Evolutionary conservation across 2,888 invertebrate genomes (phyloP), one percentile per base, ranked within the genome.

Genomic region (Podotricha telesiphe): DNA sequence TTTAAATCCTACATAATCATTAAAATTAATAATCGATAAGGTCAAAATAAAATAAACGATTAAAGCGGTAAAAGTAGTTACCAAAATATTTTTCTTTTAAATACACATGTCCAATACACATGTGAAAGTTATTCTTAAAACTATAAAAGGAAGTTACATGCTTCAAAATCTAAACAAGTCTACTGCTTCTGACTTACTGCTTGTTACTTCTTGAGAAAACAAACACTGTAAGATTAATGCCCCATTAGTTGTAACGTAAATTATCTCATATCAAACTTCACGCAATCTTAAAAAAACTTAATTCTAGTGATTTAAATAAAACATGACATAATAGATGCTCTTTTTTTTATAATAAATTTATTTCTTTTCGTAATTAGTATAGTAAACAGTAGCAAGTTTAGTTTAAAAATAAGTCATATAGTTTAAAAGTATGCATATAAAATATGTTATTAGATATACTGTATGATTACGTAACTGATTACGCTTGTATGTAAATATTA

Each of bases 221-320:
- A 53, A 34, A 61, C 28, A 15, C 20, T 55, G n/a, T 10, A 45
- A 59, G 61, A 67, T 61, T 53, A 67, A 61, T 51, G 51, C 34
- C 47, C 67, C 61, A 67, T 67, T 67, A 67, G 34, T 13, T 40
- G 51, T 40, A 40, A 51, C n/a, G 34, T 51, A 51, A 67, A 66
- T 58, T 67, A 42, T 34, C 19, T 28, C n/a, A 15, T 67, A 47
- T 67, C 34, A 67, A 19, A 61, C 61, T 53, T 61, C 67, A 37
- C 28, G 48, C 61, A 45, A 22, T 11, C 45, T 40, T 28, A 28
- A 45, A 28, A 17, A 28, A 11, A 42, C 5, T 47, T 28, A 45
- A 13, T 28, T 47, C 11, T 47, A 28, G n/a, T 37, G 22, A 37
- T 55, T 4, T 37, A 17, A n/a, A 37, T 56, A 58, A 58, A 58